Evolutionary conservation across 2,797 vertebrate genomes (phyloP).

Genomic region (Pachyuromys duprasi): DNA sequence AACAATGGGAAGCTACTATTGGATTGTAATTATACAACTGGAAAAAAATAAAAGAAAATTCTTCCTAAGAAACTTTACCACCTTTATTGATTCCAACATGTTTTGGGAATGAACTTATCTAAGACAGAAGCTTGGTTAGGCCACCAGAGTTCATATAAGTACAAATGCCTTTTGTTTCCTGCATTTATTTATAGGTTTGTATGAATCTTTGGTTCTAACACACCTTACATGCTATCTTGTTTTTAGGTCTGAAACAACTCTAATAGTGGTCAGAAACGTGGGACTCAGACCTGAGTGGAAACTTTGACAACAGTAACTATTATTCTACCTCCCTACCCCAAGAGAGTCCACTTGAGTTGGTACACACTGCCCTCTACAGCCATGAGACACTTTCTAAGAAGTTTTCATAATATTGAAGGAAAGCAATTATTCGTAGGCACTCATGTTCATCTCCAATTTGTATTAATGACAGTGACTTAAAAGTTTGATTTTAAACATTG

Average conservation of each 20-base stretch:
- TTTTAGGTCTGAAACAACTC: constrained; percentile 32
- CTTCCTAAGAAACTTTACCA: constrained; percentile 33
- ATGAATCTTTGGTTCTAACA: constrained; percentile 11
- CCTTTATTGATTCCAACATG: constrained; percentile 32
- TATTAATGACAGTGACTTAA: constrained; percentile 1
- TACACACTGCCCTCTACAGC: constrained; percentile 79
- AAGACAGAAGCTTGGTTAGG: background rate
- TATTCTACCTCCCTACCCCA: background rate
- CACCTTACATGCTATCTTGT: background rate
- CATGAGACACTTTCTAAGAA: constrained; percentile 35
- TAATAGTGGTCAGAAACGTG: background rate
- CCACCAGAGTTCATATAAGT: background rate
- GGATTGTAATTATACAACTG: constrained; percentile 28
- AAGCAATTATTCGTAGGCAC: background rate
- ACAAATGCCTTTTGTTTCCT: background rate
- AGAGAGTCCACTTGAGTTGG: constrained; percentile 41
- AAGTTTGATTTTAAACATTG: constrained; percentile 12
- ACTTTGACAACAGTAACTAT: background rate
- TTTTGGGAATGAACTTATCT: background rate
- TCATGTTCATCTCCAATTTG: constrained; percentile 47
- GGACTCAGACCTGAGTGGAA: constrained; percentile 12
- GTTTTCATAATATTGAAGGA: constrained; percentile 29
- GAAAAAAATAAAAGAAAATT: constrained; percentile 18
- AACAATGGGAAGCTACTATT: background rate
- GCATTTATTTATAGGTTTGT: background rate